Base-by-base conservation (phyloP, 2,113 vertebrate genomes). In the Lota lota region DNA sequence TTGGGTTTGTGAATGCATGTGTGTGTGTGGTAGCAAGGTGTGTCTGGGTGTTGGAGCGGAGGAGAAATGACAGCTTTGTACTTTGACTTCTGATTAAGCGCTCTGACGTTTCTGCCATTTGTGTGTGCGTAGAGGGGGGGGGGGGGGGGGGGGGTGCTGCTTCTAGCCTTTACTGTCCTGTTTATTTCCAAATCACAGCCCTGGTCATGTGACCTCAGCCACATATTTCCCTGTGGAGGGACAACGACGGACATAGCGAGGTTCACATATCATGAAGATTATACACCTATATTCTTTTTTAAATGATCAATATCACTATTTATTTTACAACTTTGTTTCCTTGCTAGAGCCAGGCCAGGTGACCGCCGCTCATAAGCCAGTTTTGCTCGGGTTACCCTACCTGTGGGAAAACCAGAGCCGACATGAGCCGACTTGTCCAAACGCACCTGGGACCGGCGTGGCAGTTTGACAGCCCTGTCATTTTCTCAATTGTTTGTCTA, bases 361-460 rank as follows among this genome's bases (percentile, higher is more conserved):
- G 47, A 82, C 77, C 24, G 47, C 60, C 76, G 54, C 10, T 47
- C 40, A 47, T 47, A 14, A 7, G 40, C 12, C 8, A 47, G 40
- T 47, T 10, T 10, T 47, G 40, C 69, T 17, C 3, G n/a, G n/a
- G n/a, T n/a, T n/a, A 51, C 71, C 78, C 66, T 57, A n/a, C 40
- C 40, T 7, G 40, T 65, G 64, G 74, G 76, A 61, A 68, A 72
- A 66, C 17, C 24, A n/a, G 59, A n/a, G n/a, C 28, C 2, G 63
- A 78, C 80, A 69, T 80, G 86, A 70, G 63, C 70, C 56, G 80
- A 86, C 88, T 83, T 86, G 88, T 83, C 81, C 74, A 73, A 78
- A 59, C 76, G 74, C 83, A 85, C 78, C 81, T 85, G 75, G 79
- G 86, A 85, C 85, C 77, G 61, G 80, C 77, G 73, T 11, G 18